Conservation (phyloP, 2,797 vertebrate genomes). For the Peromyscus nudipes region DNA sequence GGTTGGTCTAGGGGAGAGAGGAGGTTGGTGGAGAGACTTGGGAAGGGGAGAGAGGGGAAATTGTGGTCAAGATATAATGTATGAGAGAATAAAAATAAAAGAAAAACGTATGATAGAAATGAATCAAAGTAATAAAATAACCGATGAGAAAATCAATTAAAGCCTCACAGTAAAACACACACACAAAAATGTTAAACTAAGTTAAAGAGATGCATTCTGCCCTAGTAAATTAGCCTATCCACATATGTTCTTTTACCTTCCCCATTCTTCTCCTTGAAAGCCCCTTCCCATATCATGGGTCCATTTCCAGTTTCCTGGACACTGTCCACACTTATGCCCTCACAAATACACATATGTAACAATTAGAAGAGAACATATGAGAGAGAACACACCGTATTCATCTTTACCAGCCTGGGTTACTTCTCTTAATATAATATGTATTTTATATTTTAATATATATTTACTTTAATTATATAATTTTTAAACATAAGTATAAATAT, state of each 20-base stretch:
- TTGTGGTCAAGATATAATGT: neutral
- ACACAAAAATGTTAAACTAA: neutral
- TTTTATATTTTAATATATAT: neutral
- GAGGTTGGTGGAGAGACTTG: neutral
- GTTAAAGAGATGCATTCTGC: neutral
- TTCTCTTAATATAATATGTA: neutral
- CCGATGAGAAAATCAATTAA: neutral
- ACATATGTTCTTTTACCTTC: no score
- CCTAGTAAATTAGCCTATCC: neutral
- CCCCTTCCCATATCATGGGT: neutral
- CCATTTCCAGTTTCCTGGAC: no score
- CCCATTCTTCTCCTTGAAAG: neutral
- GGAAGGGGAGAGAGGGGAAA: neutral
- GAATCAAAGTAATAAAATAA: neutral
- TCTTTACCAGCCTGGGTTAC: neutral
- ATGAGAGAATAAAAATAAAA: neutral
- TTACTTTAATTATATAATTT: neutral
- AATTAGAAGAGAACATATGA: neutral
- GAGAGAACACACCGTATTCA: neutral
- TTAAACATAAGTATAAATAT: neutral
- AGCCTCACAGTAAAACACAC: neutral
- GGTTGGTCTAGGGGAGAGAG: neutral
- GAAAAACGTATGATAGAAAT: neutral
- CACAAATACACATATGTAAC: neutral
- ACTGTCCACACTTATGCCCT: neutral